phyloP scores from a whole-genome alignment of 2,797 vertebrate species.

The Somateria mollissima region DNA sequence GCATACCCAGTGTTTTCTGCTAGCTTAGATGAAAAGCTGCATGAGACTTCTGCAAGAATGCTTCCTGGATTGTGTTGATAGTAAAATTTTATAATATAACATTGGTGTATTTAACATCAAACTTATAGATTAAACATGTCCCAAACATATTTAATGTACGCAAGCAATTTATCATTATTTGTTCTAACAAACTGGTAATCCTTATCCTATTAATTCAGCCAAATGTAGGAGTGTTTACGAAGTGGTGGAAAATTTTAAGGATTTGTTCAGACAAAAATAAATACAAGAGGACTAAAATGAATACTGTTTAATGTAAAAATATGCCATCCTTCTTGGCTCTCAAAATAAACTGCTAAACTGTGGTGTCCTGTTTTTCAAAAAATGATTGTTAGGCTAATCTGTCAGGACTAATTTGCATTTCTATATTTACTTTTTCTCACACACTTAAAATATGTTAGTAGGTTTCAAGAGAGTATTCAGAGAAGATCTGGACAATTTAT shows the following conservation, averaged over 20 bases:
- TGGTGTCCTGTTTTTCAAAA: not conserved
- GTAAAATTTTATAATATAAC: slow-evolving; percentile 30
- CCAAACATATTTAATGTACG: slow-evolving; percentile 25
- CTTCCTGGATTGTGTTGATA: not conserved
- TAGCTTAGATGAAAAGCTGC: not conserved
- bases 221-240: slow-evolving; percentile 7
- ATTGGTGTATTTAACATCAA: slow-evolving; percentile 25
- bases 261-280: slow-evolving; percentile 38
- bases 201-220: slow-evolving; percentile 21
- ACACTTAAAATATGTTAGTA: not conserved
- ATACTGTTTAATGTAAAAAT: slow-evolving; percentile 51
- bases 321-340: slow-evolving; percentile 30
- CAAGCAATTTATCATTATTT: slow-evolving; percentile 18
- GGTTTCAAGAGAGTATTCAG: not conserved
- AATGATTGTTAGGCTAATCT: slow-evolving; percentile 18
- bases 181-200: slow-evolving; percentile 33
- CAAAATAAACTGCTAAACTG: slow-evolving; percentile 43
- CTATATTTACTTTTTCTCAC: slow-evolving; percentile 36
- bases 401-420: slow-evolving; percentile 38
- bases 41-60: not conserved
- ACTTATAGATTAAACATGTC: slow-evolving; percentile 40
- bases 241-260: not conserved
- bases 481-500: not conserved
- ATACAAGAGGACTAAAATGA: slow-evolving; percentile 14
- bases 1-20: not conserved